phyloP scores from a whole-genome alignment of 1,140 invertebrate species.

The Microplitis mediator region DNA sequence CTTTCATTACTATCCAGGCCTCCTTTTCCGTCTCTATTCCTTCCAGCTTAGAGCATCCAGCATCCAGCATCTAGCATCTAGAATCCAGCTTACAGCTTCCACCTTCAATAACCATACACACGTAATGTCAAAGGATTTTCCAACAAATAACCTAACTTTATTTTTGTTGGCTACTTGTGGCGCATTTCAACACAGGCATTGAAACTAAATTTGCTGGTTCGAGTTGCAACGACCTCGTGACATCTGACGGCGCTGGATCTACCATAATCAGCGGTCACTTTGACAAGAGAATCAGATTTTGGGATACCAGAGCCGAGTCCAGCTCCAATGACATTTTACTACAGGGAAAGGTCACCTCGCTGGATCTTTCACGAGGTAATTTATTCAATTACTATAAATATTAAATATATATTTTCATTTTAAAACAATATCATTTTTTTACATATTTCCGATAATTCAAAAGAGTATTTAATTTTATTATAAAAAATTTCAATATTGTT shows the following conservation, averaged over 20 bases:
- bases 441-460: background rate
- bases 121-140: conserved; percentile 2
- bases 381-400: conserved; percentile 16
- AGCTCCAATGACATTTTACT: conserved; percentile 84
- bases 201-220: conserved; percentile 97
- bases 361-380: conserved; percentile 89
- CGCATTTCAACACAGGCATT: conserved; percentile 68
- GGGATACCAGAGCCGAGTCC: conserved; percentile 87
- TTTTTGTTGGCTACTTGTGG: conserved; percentile 31
- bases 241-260: conserved; percentile 83
- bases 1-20: background rate
- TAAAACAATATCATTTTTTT: background rate
- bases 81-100: too few species aligned
- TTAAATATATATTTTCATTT: background rate
- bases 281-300: conserved; percentile 95
- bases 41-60: background rate
- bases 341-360: conserved; percentile 92
- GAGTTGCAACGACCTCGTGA: conserved; percentile 94
- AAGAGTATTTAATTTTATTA: too few species aligned
- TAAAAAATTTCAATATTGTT: too few species aligned
- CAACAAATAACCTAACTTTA: conserved; percentile 29
- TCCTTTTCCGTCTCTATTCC: background rate
- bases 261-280: conserved; percentile 97
- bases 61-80: too few species aligned
- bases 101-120: background rate